phyloP scores from a whole-genome alignment of 2,113 vertebrate species.

The Pollachius pollachius region DNA sequence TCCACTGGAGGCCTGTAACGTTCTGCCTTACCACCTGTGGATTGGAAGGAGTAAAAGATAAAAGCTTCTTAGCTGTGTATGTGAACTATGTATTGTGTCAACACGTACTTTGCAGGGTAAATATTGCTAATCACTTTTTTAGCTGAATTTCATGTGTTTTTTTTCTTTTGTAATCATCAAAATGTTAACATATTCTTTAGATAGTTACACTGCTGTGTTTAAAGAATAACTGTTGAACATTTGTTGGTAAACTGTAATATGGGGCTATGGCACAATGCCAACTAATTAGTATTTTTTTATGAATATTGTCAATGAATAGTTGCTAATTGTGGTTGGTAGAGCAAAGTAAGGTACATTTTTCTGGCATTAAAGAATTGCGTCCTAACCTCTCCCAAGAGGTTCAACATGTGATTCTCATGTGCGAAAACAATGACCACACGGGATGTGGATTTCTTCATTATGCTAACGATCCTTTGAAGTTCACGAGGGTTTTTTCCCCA shows the following conservation, averaged over 20 bases:
- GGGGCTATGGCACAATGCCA: no score
- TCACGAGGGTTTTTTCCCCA: slow-evolving; percentile 30
- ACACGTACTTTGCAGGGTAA: neutral
- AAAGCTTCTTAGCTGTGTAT: neutral
- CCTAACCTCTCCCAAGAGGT: slow-evolving; percentile 41
- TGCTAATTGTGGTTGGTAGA: no score
- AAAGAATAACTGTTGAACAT: neutral
- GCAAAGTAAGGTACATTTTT: no score
- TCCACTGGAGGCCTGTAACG: slow-evolving; percentile 54
- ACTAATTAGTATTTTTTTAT: no score
- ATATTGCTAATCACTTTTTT: no score
- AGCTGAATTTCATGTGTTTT: no score
- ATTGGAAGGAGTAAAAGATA: neutral
- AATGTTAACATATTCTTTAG: neutral
- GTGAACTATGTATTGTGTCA: neutral
- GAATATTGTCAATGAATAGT: no score
- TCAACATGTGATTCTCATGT: slow-evolving; percentile 27
- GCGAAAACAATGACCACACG: slow-evolving; percentile 1
- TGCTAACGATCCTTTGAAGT: slow-evolving; percentile 31
- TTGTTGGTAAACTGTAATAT: no score
- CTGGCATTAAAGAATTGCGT: no score
- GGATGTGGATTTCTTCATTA: slow-evolving; percentile 19
- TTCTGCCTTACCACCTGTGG: slow-evolving; percentile 34
- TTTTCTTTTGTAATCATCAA: no score
- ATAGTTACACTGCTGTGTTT: neutral